These are phyloP conservation scores for Falco concolor DNA, from an alignment of 2,797 vertebrate genomes.

Conservation along the genomic window DNA sequence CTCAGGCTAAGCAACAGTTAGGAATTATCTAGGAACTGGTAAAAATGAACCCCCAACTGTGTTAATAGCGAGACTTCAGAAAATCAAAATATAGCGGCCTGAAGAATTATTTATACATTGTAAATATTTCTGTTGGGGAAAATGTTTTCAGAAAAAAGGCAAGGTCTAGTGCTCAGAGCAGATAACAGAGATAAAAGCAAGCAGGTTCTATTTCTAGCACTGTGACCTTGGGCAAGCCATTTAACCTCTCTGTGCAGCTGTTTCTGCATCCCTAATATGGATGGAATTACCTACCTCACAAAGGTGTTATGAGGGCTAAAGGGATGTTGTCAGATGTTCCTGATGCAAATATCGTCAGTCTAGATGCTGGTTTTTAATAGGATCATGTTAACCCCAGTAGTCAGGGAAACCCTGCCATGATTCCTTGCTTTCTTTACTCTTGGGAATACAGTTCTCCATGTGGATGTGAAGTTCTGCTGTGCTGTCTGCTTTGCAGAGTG, in stretches of 20 bases:
- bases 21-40: background rate
- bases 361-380: background rate
- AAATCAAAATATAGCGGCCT: background rate
- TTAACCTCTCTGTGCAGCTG: conserved; percentile 4
- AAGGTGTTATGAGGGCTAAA: conserved; percentile 22
- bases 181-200: background rate
- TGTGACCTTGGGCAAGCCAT: background rate
- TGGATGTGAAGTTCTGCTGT: background rate
- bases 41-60: background rate
- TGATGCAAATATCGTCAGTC: background rate
- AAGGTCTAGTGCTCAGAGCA: background rate
- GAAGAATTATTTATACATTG: background rate
- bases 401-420: background rate
- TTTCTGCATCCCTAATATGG: background rate
- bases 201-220: background rate
- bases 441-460: background rate
- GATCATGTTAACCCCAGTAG: background rate
- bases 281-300: background rate
- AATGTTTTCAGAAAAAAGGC: background rate
- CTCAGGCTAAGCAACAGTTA: background rate
- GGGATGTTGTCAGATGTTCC: background rate
- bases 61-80: background rate
- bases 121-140: background rate
- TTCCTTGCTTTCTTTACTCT: background rate
- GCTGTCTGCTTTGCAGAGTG: background rate